Conservation (phyloP, 2,113 vertebrate genomes). For the Caranx ignobilis region DNA sequence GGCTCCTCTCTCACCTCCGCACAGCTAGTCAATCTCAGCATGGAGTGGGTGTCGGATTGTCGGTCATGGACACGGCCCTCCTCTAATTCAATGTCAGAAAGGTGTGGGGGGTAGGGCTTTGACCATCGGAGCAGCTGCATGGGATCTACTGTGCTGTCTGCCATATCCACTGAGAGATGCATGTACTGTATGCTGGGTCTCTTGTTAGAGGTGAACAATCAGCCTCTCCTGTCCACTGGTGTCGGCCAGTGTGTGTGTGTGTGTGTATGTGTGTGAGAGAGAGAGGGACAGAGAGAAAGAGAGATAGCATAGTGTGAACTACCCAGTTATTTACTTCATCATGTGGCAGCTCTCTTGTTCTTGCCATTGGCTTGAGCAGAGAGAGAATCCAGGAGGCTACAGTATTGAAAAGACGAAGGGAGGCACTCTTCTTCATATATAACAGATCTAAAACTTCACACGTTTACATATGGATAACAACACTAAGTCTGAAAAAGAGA, state of each 20-base stretch:
- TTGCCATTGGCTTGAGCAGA: slow-evolving; percentile 5
- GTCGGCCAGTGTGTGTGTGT: neutral
- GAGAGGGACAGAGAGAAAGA: neutral
- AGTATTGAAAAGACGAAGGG: neutral
- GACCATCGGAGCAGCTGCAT: slow-evolving; percentile 21
- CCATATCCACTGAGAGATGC: slow-evolving; percentile 18
- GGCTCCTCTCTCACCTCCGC: neutral
- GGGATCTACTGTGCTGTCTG: slow-evolving; percentile 35
- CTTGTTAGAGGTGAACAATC: slow-evolving; percentile 2
- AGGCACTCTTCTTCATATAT: slow-evolving; percentile 11
- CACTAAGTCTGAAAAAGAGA: slow-evolving; percentile 1
- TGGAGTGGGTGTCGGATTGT: neutral
- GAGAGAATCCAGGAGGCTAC: neutral
- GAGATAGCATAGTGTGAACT: slow-evolving; percentile 2
- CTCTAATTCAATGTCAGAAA: neutral
- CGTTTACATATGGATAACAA: slow-evolving; percentile 23
- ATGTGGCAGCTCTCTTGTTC: slow-evolving; percentile 8
- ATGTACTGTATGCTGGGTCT: slow-evolving; percentile 13
- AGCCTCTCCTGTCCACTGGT: slow-evolving; percentile 3
- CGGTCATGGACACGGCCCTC: neutral
- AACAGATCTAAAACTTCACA: slow-evolving; percentile 14
- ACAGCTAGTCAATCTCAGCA: neutral
- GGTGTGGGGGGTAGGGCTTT: neutral
- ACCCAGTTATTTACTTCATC: slow-evolving; percentile 6
- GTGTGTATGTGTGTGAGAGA: neutral